Evolutionary conservation across 2,888 invertebrate genomes (phyloP), one percentile per base, ranked within the genome.

Genomic region (Drosophila kambysellisi): DNA sequence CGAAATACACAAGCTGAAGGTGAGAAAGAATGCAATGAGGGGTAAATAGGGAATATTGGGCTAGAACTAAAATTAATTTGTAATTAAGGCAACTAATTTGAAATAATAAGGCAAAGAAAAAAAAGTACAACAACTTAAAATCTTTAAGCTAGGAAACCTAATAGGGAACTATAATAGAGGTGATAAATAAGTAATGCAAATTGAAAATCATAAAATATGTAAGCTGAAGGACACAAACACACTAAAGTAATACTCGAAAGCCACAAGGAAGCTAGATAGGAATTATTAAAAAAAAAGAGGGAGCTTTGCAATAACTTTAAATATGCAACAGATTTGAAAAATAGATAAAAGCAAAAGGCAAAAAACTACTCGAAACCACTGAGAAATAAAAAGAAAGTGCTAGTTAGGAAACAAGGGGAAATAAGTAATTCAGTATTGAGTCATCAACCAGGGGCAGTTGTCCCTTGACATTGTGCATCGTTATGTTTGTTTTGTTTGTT

Each of bases 1-100:
- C 62, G 96, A 96, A 93, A 95, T 96, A 60, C 95, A 96, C 92
- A 96, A 96, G 92, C 72, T 84, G 4, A 84, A 84, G 83, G 83
- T 84, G 65, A 77, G 46, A 75, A 78, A 48, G 5, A 20, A 12
- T 39, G 37, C 8, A 8, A 7, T 15, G 15, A 8, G 25, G 15
- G 12, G 25, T 32, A 25, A 17, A 35, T 20, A 30, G 7, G 15
- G 39, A 39, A n/a, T 9, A 41, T 11, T 17, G 9, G 4, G 11
- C 4, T 46, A 15, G 0, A 15, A 25, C 2, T 4, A 46, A 15
- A 25, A 7, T 15, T 11, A 5, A 5, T 11, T 11, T 43, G 5
- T 15, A n/a, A 41, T n/a, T 9, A 9, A 1, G n/a, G 39, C 41
- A 41, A 41, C 9, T n/a, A 7, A 1, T 20, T 46, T 20, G 7